These are phyloP conservation scores for Crepidodera aurea DNA, from an alignment of 2,888 invertebrate genomes.

Conservation along the genomic window DNA sequence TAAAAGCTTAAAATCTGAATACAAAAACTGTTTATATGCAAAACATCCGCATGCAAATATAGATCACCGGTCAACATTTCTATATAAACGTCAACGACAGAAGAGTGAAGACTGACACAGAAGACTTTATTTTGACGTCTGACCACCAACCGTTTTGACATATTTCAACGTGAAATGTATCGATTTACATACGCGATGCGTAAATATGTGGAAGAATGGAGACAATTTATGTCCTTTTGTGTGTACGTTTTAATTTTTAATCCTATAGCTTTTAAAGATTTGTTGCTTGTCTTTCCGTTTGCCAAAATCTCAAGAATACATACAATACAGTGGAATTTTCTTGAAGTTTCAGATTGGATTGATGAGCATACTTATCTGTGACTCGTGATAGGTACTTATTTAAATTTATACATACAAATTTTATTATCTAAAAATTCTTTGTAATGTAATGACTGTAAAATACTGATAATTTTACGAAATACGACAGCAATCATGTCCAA, in stretches of 20 bases:
- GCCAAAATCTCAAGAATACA: no score
- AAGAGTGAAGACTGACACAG: slow-evolving; percentile 45
- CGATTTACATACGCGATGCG: slow-evolving; percentile 48
- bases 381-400: no score
- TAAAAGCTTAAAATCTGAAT: slow-evolving; percentile 29
- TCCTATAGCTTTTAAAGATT: slow-evolving; percentile 25
- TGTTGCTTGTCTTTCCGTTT: slow-evolving; percentile 15
- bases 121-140: slow-evolving; percentile 53
- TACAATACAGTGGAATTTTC: no score
- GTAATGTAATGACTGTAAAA: no score
- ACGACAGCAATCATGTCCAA: no score
- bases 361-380: no score
- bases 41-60: slow-evolving; percentile 41
- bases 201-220: slow-evolving; percentile 42
- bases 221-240: slow-evolving; percentile 53
- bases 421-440: no score
- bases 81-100: slow-evolving; percentile 41
- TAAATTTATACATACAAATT: no score
- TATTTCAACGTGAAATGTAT: slow-evolving; percentile 34
- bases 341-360: no score
- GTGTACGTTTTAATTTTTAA: slow-evolving; percentile 43
- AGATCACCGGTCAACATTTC: slow-evolving; percentile 29
- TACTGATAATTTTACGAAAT: no score
- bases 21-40: slow-evolving; percentile 43
- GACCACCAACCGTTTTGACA: slow-evolving; percentile 47